Evolutionary conservation across 2,888 invertebrate species (phyloP).

Genomic region (Hypolimnas misippus): DNA sequence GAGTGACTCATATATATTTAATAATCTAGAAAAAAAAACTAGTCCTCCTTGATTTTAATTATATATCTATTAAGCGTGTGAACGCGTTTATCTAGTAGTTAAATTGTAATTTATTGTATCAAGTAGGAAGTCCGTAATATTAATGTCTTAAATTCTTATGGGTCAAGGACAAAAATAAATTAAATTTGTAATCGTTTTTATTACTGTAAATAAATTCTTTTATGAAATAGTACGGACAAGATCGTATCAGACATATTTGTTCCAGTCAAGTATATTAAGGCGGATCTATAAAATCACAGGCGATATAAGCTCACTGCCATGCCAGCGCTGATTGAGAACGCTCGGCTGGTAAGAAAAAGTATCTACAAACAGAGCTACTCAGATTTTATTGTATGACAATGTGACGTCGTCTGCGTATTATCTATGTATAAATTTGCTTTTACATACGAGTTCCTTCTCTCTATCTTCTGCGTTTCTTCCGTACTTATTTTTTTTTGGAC

Average conservation of each 20-base stretch:
- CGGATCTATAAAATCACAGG: neutral
- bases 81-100: constrained; percentile 28
- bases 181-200: neutral
- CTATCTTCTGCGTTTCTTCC: too few species aligned
- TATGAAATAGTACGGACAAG: neutral
- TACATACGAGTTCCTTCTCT: too few species aligned
- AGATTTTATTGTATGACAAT: too few species aligned
- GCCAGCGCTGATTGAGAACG: too few species aligned
- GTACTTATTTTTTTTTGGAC: too few species aligned
- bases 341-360: too few species aligned
- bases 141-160: constrained; percentile 15
- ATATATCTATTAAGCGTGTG: constrained; percentile 33
- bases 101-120: constrained; percentile 20
- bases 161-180: constrained; percentile 11
- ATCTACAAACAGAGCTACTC: too few species aligned
- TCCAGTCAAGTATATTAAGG: neutral
- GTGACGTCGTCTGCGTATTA: too few species aligned
- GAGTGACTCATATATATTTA: constrained; percentile 25
- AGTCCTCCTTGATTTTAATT: constrained; percentile 33
- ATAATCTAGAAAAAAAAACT: constrained; percentile 27
- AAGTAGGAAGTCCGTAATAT: constrained; percentile 24
- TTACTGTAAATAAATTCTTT: neutral
- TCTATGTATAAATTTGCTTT: too few species aligned
- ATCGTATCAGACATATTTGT: neutral
- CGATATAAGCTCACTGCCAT: too few species aligned